Conservation (phyloP, 2,888 invertebrate species). For the Tetropium fuscum region DNA sequence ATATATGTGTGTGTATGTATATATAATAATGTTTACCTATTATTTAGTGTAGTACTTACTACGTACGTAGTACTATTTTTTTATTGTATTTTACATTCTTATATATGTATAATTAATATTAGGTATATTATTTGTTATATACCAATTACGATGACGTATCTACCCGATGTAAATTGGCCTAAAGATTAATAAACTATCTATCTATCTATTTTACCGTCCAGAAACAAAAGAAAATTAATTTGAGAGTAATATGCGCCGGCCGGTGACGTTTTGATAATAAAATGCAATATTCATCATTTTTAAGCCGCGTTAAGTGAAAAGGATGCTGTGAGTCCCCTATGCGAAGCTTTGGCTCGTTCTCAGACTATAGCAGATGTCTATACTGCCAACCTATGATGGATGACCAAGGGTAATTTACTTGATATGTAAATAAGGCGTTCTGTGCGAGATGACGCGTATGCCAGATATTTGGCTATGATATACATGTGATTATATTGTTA, state of each 20-base stretch:
- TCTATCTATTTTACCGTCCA: background rate
- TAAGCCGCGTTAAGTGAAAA: conserved; percentile 8
- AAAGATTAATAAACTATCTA: background rate
- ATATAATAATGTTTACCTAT: no score
- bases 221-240: conserved; percentile 13
- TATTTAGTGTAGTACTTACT: no score
- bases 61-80: no score
- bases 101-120: no score
- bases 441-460: background rate
- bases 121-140: no score
- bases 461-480: no score
- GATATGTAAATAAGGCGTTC: conserved; percentile 44
- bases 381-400: conserved; percentile 42
- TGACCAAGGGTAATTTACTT: conserved; percentile 46
- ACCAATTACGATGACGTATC: no score
- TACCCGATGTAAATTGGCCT: background rate
- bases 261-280: conserved; percentile 23
- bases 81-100: no score
- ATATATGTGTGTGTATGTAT: no score
- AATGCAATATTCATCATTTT: conserved; percentile 30
- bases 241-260: background rate
- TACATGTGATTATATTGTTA: no score
- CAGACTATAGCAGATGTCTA: conserved; percentile 36
- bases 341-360: conserved; percentile 5
- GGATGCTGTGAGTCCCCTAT: background rate